Base-by-base conservation (phyloP, 2,113 vertebrate genomes). In the Brachyistius frenatus region DNA sequence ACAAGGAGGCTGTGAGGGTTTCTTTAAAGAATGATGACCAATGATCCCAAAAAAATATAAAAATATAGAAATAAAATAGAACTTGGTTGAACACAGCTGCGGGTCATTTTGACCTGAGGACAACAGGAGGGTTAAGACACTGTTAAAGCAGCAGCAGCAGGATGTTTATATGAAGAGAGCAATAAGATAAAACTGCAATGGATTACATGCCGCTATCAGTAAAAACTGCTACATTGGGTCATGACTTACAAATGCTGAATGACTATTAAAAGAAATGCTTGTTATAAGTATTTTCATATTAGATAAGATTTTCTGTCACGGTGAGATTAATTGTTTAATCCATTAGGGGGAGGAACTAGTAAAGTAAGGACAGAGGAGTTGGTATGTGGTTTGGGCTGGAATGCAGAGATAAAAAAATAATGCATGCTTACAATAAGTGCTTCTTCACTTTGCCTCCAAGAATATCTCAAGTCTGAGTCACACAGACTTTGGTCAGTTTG, bases 391-490 rank as follows among this genome's bases (percentile, higher is more conserved):
- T 4, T 2, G 31, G 8, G 39, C 41, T 66, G 15, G 14, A 37
- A 62, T 58, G 57, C 11, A 62, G 30, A 52, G 35, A 36, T 5
- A 4, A 52, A 36, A 36, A 46, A 53, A 66, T 23, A 13, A 39
- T 5, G 7, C 75, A 33, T 54, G 23, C 50, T 78, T 78, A 62
- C 72, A 72, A 49, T 82, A 76, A 66, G 60, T 54, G 56, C 58
- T 86, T 77, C 66, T 78, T 36, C 64, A 66, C 44, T 78, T 88
- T 80, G 54, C 50, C 57, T 82, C 52, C 70, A 78, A 71, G 66
- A 86, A 89, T 67, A 57, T 78, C 72, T 81, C 9, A 68, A 32
- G 30, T 23, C 57, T 90, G 75, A 88, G 52, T 86, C 86, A 85
- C 63, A 23, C 53, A 70, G 55, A 32, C 62, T 79, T 75, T 76